Evolutionary conservation across 2,888 invertebrate genomes (phyloP), one percentile per base, ranked within the genome.

Genomic region (Pollenia amentaria): DNA sequence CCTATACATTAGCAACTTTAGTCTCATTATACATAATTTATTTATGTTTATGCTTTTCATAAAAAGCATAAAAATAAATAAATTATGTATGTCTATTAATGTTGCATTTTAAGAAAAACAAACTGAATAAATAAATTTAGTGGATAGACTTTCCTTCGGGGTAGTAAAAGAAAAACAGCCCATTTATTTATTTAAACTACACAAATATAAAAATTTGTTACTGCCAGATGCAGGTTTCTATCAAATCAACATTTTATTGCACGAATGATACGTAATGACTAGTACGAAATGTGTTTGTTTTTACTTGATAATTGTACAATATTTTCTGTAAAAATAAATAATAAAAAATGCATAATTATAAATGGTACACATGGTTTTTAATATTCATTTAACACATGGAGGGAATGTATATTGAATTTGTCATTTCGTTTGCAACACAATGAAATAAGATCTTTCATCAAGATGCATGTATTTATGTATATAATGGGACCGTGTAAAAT

Each of bases 201-300:
- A 3, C n/a, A 79, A 48, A 51, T 51, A 42, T 1, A 53, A 12
- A 48, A 73, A 46, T 75, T 65, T 60, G n/a, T 62, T 62, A 21
- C 29, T 60, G 51, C 65, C 77, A 84, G 77, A 78, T 78, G 78
- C 72, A 60, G 40, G 14, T 44, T 73, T 6, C n/a, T 42, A 77
- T 65, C 57, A 77, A 72, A 78, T 57, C 9, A 60, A 69, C 38
- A 76, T 67, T 57, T 82, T 69, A 76, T 76, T 82, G 48, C 62
- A 53, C 3, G 44, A 65, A 21, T 46, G n/a, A 46, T 73, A 79
- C 40, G 16, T 69, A 73, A 73, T 79, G 72, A 53, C 70, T 55
- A 46, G 53, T 48, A 64, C 16, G 14, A 6, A n/a, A 64, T 73
- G 53, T 80, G 38, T 38, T 69, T 67, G 60, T 42, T 60, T 70